Evolutionary conservation across 2,797 vertebrate genomes (phyloP).

Genomic region (Scyliorhinus canicula): DNA sequence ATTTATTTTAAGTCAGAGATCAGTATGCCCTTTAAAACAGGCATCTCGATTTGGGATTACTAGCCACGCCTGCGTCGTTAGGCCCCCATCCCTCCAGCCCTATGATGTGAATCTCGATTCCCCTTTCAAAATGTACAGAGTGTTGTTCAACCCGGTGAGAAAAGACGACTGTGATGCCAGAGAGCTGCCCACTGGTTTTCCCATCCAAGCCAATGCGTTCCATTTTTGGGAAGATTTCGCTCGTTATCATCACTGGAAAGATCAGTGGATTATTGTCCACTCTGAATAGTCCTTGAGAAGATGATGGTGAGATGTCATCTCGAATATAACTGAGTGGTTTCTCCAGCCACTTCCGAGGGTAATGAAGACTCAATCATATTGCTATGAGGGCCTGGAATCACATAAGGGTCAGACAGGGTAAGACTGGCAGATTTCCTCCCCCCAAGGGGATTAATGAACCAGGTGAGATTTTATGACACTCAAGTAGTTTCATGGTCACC

Average conservation of each 20-base stretch:
- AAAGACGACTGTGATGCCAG: no score
- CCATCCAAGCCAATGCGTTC: no score
- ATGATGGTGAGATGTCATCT: not conserved
- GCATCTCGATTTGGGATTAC: no score
- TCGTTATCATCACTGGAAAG: not conserved
- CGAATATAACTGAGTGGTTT: not conserved
- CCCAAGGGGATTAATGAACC: not conserved
- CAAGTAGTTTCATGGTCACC: not conserved
- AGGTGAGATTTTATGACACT: not conserved
- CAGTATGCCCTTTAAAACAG: no score
- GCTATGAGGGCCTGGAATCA: not conserved
- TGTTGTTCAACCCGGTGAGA: no score
- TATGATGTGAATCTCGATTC: no score
- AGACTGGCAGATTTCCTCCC: not conserved
- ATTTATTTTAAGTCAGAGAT: no score
- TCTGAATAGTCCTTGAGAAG: not conserved
- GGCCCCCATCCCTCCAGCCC: no score
- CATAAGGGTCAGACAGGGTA: not conserved
- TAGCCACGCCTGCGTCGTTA: no score
- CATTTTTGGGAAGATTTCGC: no score
- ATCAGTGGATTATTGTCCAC: not conserved
- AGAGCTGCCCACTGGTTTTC: no score
- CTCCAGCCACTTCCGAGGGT: not conserved
- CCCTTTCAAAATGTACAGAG: no score
- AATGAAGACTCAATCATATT: not conserved